Base-by-base conservation (phyloP, 2,113 vertebrate genomes). In the Plecotus auritus region DNA sequence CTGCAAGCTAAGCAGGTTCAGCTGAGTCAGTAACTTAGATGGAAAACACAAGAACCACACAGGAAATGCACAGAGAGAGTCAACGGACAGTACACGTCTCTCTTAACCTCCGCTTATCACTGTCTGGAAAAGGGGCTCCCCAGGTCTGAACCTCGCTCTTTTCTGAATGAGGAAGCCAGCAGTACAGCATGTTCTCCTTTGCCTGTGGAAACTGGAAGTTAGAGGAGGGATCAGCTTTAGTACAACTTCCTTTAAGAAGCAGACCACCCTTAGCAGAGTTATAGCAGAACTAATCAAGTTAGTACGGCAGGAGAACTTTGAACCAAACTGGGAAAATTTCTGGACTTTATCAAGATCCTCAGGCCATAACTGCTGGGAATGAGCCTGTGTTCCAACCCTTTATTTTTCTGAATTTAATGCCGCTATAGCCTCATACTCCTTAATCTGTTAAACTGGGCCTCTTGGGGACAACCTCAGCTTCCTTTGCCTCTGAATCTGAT, bases 1-100 rank as follows among this genome's bases (percentile, higher is more conserved):
- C 95, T 96, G 92, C 96, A 97, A 98, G 93, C 94, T 97, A 93
- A 98, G 96, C 96, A 96, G 91, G 97, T 96, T 96, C 96, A 95
- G 96, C 96, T 96, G 80, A 96, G 94, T 97, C 96, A 96, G 96
- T 95, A 95, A 94, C 86, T 95, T 77, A 37, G 61, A 77, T 56
- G 83, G 78, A 95, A 94, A 86, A 76, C 5, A 1, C 78, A 59
- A 59, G 82, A 95, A 93, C 91, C 88, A 90, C 89, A 95, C 90
- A 89, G 96, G 95, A 96, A 95, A 93, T 67, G 69, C 69, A 91
- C 51, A 45, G 67, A 93, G 88, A 78, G 92, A 96, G 74, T 95
- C 95, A 87, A 89, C 51, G 84, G 32, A 42, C 69, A 91, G 37
- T 59, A 54, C 17, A 59, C 14, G 13, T 59, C 54, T 91, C 85